Percentiles rank a stretch among this genome's conserved stretches.
Evolutionary conservation across 2,113 vertebrate species (phyloP).

Genomic region (Etheostoma spectabile): DNA sequence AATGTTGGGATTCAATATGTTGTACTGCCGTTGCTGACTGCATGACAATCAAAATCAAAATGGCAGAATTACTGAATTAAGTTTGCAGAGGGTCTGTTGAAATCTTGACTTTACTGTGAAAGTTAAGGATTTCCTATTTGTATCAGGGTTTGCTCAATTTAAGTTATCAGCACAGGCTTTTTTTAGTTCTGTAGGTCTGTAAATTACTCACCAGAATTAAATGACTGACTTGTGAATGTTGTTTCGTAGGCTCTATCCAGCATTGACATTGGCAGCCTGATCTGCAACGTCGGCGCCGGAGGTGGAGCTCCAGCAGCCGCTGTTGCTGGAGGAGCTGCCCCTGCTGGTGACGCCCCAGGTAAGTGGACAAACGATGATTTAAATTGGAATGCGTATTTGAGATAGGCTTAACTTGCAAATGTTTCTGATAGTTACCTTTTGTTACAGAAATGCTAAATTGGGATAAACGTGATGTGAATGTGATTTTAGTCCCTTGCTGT

Average conservation of each 20-base stretch:
- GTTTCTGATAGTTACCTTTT: background rate
- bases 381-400: background rate
- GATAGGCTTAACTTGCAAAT: background rate
- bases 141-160: background rate
- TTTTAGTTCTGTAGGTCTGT: background rate
- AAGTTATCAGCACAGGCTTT: background rate
- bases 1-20: background rate
- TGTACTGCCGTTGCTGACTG: background rate
- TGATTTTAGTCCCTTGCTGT: background rate
- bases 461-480: background rate
- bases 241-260: conserved; percentile 88
- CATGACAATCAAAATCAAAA: background rate
- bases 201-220: background rate
- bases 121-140: no score
- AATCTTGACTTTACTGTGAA: background rate
- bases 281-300: conserved; percentile 95
- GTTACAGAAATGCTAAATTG: background rate
- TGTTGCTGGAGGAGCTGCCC: conserved; percentile 70
- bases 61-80: background rate
- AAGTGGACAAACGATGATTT: conserved; percentile 26
- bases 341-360: conserved; percentile 89
- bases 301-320: conserved; percentile 86
- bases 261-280: conserved; percentile 93
- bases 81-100: background rate
- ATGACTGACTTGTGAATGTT: background rate